phyloP scores from a whole-genome alignment of 2,888 invertebrate genomes.

The Odontomyia ornata region DNA sequence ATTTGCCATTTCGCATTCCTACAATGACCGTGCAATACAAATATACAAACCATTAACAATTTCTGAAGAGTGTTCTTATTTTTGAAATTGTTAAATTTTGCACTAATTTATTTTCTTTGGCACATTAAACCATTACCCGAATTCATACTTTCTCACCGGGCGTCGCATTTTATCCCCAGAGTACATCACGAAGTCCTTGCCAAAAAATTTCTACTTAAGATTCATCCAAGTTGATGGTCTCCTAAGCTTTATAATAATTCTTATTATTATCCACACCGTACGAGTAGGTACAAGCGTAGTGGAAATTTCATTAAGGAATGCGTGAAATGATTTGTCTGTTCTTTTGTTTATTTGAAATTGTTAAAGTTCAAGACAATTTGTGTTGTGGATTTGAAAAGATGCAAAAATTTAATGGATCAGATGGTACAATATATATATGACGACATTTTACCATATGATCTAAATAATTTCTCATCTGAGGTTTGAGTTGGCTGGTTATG shows the following conservation, averaged over 20 bases:
- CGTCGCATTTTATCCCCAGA: not conserved
- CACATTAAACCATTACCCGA: not conserved
- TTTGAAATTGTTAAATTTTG: not conserved
- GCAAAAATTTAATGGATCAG: not conserved
- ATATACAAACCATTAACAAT: slow-evolving; percentile 3
- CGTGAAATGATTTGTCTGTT: slow-evolving; percentile 2
- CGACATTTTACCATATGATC: not conserved
- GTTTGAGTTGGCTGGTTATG: not conserved
- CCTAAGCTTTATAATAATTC: no score
- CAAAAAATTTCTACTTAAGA: not conserved
- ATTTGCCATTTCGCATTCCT: slow-evolving; percentile 11
- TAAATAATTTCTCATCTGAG: not conserved
- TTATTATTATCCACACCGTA: no score
- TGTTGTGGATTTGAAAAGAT: not conserved
- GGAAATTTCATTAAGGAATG: not conserved
- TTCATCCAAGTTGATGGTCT: not conserved
- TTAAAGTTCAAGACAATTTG: slow-evolving; percentile 29
- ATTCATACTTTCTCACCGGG: not conserved
- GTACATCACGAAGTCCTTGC: not conserved
- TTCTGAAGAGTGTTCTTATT: slow-evolving; percentile 2
- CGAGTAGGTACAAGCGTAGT: not conserved
- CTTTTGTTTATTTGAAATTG: slow-evolving; percentile 2
- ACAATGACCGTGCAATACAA: not conserved
- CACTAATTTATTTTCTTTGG: slow-evolving; percentile 32
- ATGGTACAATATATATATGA: not conserved